Conservation (phyloP, 2,888 invertebrate species). For the Mimachlamys varia region DNA sequence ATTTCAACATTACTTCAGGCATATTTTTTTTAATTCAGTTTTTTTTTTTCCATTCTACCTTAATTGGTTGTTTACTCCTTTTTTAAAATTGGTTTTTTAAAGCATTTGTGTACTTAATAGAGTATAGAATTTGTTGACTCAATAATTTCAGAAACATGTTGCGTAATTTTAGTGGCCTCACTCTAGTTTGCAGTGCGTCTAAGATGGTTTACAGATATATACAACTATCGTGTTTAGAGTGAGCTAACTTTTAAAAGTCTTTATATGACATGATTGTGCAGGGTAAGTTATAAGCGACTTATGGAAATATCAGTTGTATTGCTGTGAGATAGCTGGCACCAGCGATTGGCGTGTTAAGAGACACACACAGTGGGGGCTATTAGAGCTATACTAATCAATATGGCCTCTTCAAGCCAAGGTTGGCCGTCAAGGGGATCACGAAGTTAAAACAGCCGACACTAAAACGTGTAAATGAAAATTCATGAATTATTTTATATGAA, state of each 20-base stretch:
- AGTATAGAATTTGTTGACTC: no score
- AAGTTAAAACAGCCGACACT: background rate
- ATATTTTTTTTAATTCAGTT: no score
- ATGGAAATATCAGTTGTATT: slow-evolving; percentile 12
- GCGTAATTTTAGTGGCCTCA: background rate
- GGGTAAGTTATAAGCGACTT: background rate
- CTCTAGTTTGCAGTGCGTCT: background rate
- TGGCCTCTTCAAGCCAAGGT: background rate
- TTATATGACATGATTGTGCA: background rate
- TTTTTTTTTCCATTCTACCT: no score
- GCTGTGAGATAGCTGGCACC: background rate
- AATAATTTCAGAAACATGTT: background rate
- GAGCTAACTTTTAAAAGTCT: background rate
- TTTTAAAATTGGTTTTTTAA: no score
- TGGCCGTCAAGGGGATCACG: background rate
- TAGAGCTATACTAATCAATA: background rate
- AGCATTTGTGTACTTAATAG: no score
- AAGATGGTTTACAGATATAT: background rate
- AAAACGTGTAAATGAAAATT: slow-evolving; percentile 11
- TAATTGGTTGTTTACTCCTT: no score
- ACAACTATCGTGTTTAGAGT: background rate
- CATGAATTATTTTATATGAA: slow-evolving; percentile 30
- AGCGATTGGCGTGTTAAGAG: background rate
- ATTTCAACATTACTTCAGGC: no score
- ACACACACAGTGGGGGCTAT: background rate